Evolutionary conservation across 2,888 invertebrate genomes (phyloP).

Genomic region (Polydrusus pterygomalis): DNA sequence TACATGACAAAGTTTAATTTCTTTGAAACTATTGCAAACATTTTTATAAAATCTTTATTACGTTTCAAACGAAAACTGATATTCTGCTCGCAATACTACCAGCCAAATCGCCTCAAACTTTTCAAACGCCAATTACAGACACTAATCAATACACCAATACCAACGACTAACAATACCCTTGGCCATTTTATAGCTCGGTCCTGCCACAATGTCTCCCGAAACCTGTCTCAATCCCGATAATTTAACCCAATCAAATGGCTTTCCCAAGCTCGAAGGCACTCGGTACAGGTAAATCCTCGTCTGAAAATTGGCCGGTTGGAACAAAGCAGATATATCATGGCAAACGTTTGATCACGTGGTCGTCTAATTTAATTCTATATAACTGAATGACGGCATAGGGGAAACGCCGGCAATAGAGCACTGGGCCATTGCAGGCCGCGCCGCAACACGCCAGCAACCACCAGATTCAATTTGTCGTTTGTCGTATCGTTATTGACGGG

Average conservation of each 20-base stretch:
- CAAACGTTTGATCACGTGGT: conserved; percentile 60
- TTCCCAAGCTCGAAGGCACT: conserved; percentile 48
- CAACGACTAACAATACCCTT: conserved; percentile 21
- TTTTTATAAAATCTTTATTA: too few species aligned
- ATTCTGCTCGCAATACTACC: too few species aligned
- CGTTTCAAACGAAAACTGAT: too few species aligned
- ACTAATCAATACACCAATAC: conserved; percentile 2
- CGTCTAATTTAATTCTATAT: conserved; percentile 63
- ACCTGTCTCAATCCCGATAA: conserved; percentile 53
- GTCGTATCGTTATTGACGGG: conserved; percentile 67
- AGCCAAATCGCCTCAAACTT: not conserved
- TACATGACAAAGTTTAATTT: too few species aligned
- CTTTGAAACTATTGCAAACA: too few species aligned
- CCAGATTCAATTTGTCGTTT: conserved; percentile 67
- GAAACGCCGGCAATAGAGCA: conserved; percentile 43
- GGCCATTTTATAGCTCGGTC: conserved; percentile 19
- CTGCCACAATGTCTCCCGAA: conserved; percentile 39
- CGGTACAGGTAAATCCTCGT: conserved; percentile 54
- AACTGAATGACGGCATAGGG: conserved; percentile 55
- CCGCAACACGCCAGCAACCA: conserved; percentile 54
- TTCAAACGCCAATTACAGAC: not conserved
- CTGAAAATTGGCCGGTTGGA: conserved; percentile 54
- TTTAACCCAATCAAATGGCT: conserved; percentile 54
- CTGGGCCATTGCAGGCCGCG: conserved; percentile 47
- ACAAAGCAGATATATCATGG: conserved; percentile 54